Conservation (phyloP, 2,888 invertebrate genomes). For the Athrips mouffetella region DNA sequence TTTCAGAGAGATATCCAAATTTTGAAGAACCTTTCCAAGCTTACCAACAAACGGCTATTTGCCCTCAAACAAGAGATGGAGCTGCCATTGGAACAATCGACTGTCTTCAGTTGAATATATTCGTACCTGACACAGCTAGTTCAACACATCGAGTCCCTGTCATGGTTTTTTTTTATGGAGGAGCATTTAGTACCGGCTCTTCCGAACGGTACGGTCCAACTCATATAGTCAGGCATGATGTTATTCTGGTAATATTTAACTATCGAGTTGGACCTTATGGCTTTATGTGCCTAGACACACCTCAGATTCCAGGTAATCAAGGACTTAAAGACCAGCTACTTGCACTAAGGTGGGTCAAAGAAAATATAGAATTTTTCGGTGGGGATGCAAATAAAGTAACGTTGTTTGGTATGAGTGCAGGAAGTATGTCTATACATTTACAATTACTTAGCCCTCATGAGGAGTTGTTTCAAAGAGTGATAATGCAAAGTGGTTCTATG, state of each 20-base stretch:
- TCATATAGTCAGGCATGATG: constrained; percentile 40
- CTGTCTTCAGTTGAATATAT: constrained; percentile 73
- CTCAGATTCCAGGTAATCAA: constrained; percentile 52
- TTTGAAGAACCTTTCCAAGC: constrained; percentile 30
- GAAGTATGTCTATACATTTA: constrained; percentile 41
- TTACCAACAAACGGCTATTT: constrained; percentile 24
- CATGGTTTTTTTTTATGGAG: constrained; percentile 51
- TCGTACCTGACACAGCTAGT: constrained; percentile 58
- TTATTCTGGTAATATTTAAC: constrained; percentile 41
- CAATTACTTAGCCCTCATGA: constrained; percentile 38
- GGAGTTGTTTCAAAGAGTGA: constrained; percentile 34
- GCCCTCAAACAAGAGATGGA: background rate
- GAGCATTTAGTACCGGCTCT: constrained; percentile 39
- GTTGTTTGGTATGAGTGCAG: constrained; percentile 49
- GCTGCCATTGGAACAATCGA: constrained; percentile 57
- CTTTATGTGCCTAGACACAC: constrained; percentile 50
- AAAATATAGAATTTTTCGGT: constrained; percentile 50
- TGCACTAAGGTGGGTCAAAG: constrained; percentile 46
- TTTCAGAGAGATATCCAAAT: constrained; percentile 25
- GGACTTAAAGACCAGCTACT: constrained; percentile 50
- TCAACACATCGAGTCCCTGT: constrained; percentile 38
- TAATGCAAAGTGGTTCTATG: constrained; percentile 31
- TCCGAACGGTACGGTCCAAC: constrained; percentile 38
- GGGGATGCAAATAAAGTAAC: constrained; percentile 47
- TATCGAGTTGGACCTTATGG: constrained; percentile 53